Evolutionary conservation across 2,113 vertebrate species (phyloP), one percentile per base, ranked within the genome.

Genomic region (Felis chaus): DNA sequence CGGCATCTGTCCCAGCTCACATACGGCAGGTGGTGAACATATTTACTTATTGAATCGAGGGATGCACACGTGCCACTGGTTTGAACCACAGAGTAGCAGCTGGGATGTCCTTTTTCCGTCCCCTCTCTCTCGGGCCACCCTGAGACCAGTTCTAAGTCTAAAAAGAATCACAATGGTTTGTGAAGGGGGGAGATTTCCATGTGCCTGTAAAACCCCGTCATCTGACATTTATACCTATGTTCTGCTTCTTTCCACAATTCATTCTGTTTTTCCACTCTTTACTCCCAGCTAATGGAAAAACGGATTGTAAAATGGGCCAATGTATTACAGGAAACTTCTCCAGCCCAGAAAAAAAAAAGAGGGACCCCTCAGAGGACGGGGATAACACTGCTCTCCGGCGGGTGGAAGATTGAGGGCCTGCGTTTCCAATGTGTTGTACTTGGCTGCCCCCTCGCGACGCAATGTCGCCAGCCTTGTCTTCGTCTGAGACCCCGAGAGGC

Each of bases 361-460:
- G 55, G 25, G 53, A 3, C 57, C 0, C 50, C 73, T 79, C 16
- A 9, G 53, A 92, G 83, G 45, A 53, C 29, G 57, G 5, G 36
- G 71, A 4, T 3, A 2, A 25, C 0, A 2, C 5, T 7, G 18
- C 10, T 13, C 45, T 16, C 79, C 66, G 4, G 41, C 61, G 2
- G 3, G 41, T 29, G 12, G 86, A 84, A 50, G 79, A 50, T 10
- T 55, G n/a, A 36, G 57, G 76, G 4, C 19, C 85, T n/a, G 12
- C 0, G 6, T 11, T 16, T 19, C 33, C 0, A 0, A 5, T 25
- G 93, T 45, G 94, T 61, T 61, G 92, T 93, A 50, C 93, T n/a
- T 74, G 95, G 95, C 98, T 86, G 96, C 90, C 87, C 92, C 96
- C 93, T 97, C 48, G 92, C 86, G 92, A 14, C 0, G 0, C 1